These are phyloP conservation scores for Elanoides forficatus DNA, from an alignment of 2,113 vertebrate species.

Conservation along the genomic window DNA sequence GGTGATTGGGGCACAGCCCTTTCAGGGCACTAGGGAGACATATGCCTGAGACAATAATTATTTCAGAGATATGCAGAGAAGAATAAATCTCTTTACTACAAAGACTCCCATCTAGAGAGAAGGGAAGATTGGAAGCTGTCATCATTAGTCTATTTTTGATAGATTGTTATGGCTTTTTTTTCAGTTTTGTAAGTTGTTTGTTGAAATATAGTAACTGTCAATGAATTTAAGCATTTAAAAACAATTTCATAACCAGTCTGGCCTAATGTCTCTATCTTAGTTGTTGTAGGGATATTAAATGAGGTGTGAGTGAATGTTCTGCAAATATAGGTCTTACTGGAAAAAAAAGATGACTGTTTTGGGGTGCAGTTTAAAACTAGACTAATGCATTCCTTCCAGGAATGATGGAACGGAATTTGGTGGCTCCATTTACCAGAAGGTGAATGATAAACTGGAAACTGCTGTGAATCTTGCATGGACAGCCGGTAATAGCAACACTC, in stretches of 20 bases:
- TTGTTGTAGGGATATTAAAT: not conserved
- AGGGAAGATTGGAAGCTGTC: not conserved
- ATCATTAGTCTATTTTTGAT: not conserved
- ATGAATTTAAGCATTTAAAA: not conserved
- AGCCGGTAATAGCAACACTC: slow-evolving; percentile 96
- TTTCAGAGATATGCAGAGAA: not conserved
- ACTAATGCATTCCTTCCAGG: slow-evolving; percentile 68
- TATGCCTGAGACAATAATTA: not conserved
- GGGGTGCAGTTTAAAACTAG: not conserved
- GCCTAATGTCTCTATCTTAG: not conserved
- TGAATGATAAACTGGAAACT: slow-evolving; percentile 95
- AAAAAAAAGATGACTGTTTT: not conserved
- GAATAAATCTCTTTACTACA: not conserved
- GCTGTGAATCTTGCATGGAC: slow-evolving; percentile 97
- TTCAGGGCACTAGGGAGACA: not conserved
- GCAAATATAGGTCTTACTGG: not conserved
- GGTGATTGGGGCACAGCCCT: not conserved
- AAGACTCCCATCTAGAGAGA: not conserved
- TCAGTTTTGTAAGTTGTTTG: not conserved
- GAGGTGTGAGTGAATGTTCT: not conserved
- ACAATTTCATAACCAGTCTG: not conserved
- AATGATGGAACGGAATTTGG: slow-evolving; percentile 98
- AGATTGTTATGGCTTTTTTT: not conserved
- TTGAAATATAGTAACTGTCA: not conserved
- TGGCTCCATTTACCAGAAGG: slow-evolving; percentile 98